Base-by-base conservation (phyloP, 2,113 vertebrate species). In the Pitta sordida region DNA sequence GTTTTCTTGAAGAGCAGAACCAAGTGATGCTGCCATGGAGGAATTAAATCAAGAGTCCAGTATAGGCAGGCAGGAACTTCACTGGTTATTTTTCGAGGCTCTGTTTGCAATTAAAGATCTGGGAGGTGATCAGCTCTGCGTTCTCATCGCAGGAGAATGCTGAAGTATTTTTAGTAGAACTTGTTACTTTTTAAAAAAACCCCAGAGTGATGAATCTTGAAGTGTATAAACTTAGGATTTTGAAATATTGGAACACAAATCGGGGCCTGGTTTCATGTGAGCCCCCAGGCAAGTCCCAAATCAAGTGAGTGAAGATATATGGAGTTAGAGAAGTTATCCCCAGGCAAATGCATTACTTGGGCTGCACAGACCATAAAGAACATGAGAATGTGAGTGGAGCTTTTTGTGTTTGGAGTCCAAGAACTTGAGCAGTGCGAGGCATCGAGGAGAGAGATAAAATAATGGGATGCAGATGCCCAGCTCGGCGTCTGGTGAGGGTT, bases 341-440 rank as follows among this genome's bases (percentile, higher is more conserved):
- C 56, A 52, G 69, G 77, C 83, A 95, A 75, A 71, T 76, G 58
- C 22, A 2, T 30, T 82, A 85, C 53, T 75, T 41, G n/a, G 49
- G 49, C 89, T 78, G 85, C 86, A 79, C 86, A 92, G 69, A 19
- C 78, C 84, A 36, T 93, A 93, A 93, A 92, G 86, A 95, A 91
- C 62, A 62, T 23, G 92, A 95, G 89, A 93, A 82, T 84, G 86
- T 91, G 84, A 22, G 77, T 73, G 89, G 46, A 91, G 80, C 81
- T 78, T 80, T 95, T 41, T 73, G 53, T 84, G 0, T 58, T 60
- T 76, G 10, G 60, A 85, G 70, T 68, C 74, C 81, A 53, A 56
- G 90, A 92, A 44, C 77, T 48, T 86, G 39, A 88, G 73, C 51
- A 52, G n/a, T 43, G 14, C 15, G 49, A 59, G 2, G 55, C 5